Evolutionary conservation across 2,888 invertebrate genomes (phyloP).

Genomic region (Drosophila mimica): DNA sequence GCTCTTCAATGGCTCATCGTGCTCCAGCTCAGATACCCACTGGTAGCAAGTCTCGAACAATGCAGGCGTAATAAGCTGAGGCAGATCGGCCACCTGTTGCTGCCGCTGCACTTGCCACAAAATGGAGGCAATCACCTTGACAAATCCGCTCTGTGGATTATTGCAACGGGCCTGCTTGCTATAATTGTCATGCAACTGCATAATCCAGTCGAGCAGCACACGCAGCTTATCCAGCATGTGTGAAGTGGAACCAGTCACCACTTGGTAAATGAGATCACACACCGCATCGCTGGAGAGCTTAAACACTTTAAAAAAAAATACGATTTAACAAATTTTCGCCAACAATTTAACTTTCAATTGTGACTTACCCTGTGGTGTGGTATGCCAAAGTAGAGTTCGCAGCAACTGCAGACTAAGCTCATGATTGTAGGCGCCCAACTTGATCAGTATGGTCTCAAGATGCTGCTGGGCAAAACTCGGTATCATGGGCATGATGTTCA

Average conservation of each 20-base stretch:
- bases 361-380: constrained; percentile 84
- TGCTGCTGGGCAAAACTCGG: constrained; percentile 86
- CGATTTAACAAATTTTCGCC: neutral
- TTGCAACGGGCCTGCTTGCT: constrained; percentile 82
- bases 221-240: constrained; percentile 87
- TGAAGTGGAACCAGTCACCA: constrained; percentile 87
- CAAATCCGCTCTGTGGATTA: constrained; percentile 85
- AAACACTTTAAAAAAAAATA: constrained; percentile 71
- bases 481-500: constrained; percentile 89
- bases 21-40: constrained; percentile 90
- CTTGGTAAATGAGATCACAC: constrained; percentile 92
- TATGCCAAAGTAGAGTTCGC: constrained; percentile 87
- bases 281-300: constrained; percentile 87
- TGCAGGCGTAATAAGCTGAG: constrained; percentile 89
- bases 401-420: constrained; percentile 87
- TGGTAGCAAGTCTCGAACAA: constrained; percentile 91
- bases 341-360: neutral
- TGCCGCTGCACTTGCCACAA: constrained; percentile 90
- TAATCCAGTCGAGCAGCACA: constrained; percentile 91
- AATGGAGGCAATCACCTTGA: constrained; percentile 93
- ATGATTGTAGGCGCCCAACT: constrained; percentile 88
- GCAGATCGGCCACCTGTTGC: constrained; percentile 88
- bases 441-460: constrained; percentile 89
- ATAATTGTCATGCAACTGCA: constrained; percentile 82
- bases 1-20: constrained; percentile 91